Percentiles rank a stretch among this genome's conserved stretches.
phyloP scores from a whole-genome alignment of 2,888 invertebrate species.

The Drosophila anceps region DNA sequence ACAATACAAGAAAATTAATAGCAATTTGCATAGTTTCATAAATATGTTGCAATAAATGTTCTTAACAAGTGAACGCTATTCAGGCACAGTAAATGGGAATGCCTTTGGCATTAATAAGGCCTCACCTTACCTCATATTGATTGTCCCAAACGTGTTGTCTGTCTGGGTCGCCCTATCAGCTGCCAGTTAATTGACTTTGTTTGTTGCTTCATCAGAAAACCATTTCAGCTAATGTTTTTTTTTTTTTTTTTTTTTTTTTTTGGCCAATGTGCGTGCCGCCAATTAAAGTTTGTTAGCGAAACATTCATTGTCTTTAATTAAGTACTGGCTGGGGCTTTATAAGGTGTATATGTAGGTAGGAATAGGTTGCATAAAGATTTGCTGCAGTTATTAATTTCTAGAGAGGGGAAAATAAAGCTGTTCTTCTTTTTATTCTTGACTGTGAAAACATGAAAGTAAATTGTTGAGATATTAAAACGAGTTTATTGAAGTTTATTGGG shows the following conservation, averaged over 20 bases:
- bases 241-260: background rate
- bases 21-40: conserved; percentile 78
- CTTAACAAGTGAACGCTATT: conserved; percentile 49
- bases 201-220: conserved; percentile 38
- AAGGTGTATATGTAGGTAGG: background rate
- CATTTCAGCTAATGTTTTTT: conserved; percentile 30
- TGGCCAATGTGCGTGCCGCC: conserved; percentile 57
- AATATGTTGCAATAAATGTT: conserved; percentile 70
- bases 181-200: conserved; percentile 61
- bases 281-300: conserved; percentile 39
- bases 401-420: background rate
- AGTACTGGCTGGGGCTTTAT: background rate
- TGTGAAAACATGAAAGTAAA: conserved; percentile 35
- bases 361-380: background rate
- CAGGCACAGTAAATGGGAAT: conserved; percentile 35
- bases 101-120: conserved; percentile 11
- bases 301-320: conserved; percentile 43
- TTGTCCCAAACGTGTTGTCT: conserved; percentile 5
- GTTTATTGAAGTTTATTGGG: conserved; percentile 79
- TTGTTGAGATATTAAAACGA: conserved; percentile 70
- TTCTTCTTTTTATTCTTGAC: background rate
- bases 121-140: conserved; percentile 2
- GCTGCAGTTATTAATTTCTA: conserved; percentile 2
- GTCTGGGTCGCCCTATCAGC: conserved; percentile 56
- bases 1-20: conserved; percentile 79